A percentile compares a stretch with the other conserved stretches of the same genome.
Conservation (phyloP, 2,113 vertebrate genomes). For the Cyrtonyx montezumae region DNA sequence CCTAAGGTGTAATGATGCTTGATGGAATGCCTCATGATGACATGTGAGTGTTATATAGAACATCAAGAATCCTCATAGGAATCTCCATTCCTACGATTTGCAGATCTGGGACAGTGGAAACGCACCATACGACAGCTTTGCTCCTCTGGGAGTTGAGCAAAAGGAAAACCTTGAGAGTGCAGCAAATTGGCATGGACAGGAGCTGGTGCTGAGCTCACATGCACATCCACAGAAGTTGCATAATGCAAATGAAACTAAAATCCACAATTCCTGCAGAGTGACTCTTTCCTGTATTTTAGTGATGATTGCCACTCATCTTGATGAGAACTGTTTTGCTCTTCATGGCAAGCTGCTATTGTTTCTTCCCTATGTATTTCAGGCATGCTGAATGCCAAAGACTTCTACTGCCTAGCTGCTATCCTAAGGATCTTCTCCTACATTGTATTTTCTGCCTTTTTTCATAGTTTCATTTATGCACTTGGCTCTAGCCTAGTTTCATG, state of each 20-base stretch:
- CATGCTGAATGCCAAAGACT: background rate
- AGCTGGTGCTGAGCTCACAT: background rate
- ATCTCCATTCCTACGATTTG: background rate
- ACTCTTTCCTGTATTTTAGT: background rate
- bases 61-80: background rate
- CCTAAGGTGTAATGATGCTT: fast-evolving
- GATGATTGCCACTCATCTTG: background rate
- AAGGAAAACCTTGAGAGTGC: background rate
- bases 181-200: background rate
- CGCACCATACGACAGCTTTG: background rate
- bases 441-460: background rate
- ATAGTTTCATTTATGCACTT: background rate
- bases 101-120: background rate
- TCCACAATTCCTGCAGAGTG: background rate
- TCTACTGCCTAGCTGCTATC: background rate
- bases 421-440: fast-evolving
- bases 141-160: background rate
- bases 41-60: background rate
- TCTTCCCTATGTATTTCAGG: background rate
- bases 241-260: background rate
- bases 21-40: background rate
- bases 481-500: background rate
- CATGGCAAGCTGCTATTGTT: background rate
- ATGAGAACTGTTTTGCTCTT: background rate
- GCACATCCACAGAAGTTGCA: background rate